Evolutionary conservation across 2,113 vertebrate species (phyloP).

Genomic region (Plestiodon gilberti): DNA sequence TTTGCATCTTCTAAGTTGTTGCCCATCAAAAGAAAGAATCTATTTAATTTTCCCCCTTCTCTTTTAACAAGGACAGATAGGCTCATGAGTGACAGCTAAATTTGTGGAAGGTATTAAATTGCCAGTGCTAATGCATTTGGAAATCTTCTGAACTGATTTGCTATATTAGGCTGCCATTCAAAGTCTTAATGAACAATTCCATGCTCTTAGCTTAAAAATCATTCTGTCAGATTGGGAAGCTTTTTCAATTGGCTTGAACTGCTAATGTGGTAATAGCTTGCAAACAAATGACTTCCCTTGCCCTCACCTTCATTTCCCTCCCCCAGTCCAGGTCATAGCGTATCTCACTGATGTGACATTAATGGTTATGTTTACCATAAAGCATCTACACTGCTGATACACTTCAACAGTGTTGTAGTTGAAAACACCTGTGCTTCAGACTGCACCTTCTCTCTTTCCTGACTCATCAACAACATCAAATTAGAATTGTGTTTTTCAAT

Average conservation of each 20-base stretch:
- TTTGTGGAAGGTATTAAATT: slow-evolving; percentile 84
- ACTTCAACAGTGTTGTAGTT: slow-evolving; percentile 32
- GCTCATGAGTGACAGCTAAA: slow-evolving; percentile 81
- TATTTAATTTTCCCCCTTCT: slow-evolving; percentile 44
- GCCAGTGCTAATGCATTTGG: slow-evolving; percentile 81
- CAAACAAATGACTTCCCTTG: slow-evolving; percentile 65
- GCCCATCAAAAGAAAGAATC: slow-evolving; percentile 68
- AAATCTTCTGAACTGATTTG: slow-evolving; percentile 83
- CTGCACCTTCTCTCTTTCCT: slow-evolving; percentile 33
- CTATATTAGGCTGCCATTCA: slow-evolving; percentile 85
- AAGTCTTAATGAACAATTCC: slow-evolving; percentile 81
- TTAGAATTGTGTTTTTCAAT: slow-evolving; percentile 50
- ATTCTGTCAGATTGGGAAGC: slow-evolving; percentile 68
- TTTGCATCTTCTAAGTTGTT: slow-evolving; percentile 64
- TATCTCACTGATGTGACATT: slow-evolving; percentile 53
- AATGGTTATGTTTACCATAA: slow-evolving; percentile 61
- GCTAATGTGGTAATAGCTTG: slow-evolving; percentile 73
- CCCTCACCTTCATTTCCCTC: slow-evolving; percentile 39
- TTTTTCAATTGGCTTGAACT: slow-evolving; percentile 71
- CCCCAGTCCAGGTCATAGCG: slow-evolving; percentile 46
- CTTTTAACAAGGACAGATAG: slow-evolving; percentile 75
- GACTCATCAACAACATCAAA: slow-evolving; percentile 23
- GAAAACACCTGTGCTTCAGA: slow-evolving; percentile 63
- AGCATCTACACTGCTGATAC: slow-evolving; percentile 44
- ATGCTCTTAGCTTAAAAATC: slow-evolving; percentile 71